Evolutionary conservation across 2,113 vertebrate genomes (phyloP).

Genomic region (Terrapene triunguis): DNA sequence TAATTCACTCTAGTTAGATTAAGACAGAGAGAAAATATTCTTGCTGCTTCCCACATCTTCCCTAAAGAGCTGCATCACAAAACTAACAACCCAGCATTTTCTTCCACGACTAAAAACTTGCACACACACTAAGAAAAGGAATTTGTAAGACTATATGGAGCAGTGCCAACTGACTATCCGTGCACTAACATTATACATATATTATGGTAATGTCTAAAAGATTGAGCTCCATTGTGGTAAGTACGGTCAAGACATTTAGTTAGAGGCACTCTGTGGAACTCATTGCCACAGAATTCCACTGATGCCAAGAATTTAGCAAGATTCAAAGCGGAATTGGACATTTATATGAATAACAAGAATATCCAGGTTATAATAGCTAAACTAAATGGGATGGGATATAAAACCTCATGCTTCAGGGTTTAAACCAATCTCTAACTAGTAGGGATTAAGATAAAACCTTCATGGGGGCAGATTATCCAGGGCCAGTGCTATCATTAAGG

Average conservation of each 20-base stretch:
- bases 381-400: not conserved
- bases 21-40: slow-evolving; percentile 37
- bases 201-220: not conserved
- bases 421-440: slow-evolving; percentile 60
- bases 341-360: not conserved
- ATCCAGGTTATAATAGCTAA: not conserved
- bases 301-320: not conserved
- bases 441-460: slow-evolving; percentile 52
- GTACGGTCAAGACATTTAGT: not conserved
- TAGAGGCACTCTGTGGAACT: not conserved
- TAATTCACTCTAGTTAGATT: slow-evolving; percentile 56
- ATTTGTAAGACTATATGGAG: not conserved
- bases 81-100: slow-evolving; percentile 49
- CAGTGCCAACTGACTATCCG: not conserved
- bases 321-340: slow-evolving; percentile 36
- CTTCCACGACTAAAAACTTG: not conserved
- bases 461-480: slow-evolving; percentile 18
- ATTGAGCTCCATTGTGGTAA: not conserved
- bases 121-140: slow-evolving; percentile 12
- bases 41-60: slow-evolving; percentile 16
- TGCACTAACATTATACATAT: not conserved
- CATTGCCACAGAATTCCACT: not conserved
- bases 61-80: slow-evolving; percentile 31
- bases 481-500: no score
- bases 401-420: slow-evolving; percentile 39